Conservation (phyloP, 2,797 vertebrate genomes). For the Coilia nasus region DNA sequence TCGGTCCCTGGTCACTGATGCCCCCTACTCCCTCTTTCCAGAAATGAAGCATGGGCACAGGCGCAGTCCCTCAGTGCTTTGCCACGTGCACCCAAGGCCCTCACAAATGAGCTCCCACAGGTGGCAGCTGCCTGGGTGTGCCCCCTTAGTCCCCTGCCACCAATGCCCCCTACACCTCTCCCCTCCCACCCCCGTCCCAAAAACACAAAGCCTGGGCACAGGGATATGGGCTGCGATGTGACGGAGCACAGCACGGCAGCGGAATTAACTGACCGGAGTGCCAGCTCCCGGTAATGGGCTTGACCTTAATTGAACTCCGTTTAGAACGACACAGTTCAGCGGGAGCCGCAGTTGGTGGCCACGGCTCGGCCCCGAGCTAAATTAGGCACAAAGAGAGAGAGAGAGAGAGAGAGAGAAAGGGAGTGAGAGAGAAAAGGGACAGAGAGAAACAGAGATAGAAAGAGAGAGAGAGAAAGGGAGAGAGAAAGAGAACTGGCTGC, state of each 20-base stretch:
- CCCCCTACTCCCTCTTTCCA: background rate
- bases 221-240: background rate
- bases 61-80: no score
- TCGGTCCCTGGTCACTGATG: background rate
- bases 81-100: no score
- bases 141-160: no score
- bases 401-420: background rate
- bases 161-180: no score
- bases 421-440: background rate
- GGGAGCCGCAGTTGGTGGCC: background rate
- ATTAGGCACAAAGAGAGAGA: background rate
- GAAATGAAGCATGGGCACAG: no score
- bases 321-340: background rate
- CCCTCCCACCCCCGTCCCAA: no score
- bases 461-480: constrained; percentile 2
- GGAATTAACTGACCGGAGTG: background rate
- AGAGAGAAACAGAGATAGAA: background rate
- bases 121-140: no score
- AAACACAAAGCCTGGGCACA: background rate
- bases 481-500: background rate
- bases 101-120: no score
- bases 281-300: background rate
- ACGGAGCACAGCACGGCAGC: background rate
- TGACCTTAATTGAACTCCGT: constrained; percentile 3
- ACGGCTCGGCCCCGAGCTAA: background rate